Evolutionary conservation across 2,888 invertebrate genomes (phyloP).

Genomic region (Camptogramma bilineatum): DNA sequence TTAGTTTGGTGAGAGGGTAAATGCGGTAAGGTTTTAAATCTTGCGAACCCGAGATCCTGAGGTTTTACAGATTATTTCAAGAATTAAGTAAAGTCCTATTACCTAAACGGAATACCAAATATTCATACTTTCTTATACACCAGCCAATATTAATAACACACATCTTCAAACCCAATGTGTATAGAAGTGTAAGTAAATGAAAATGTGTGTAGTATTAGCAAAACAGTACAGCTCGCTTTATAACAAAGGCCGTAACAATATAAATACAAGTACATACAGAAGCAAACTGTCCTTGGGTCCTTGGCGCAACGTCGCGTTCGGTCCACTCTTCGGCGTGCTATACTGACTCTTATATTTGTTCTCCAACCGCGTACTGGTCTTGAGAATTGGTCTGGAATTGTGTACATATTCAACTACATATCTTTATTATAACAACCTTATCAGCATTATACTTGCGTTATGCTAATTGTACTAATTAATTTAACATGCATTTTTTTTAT

Average conservation of each 20-base stretch:
- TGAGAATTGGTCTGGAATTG: constrained; percentile 73
- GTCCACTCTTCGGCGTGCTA: constrained; percentile 86
- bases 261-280: constrained; percentile 87
- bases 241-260: background rate
- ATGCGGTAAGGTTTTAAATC: no score
- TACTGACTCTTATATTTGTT: constrained; percentile 86
- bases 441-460: constrained; percentile 21
- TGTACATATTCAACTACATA: constrained; percentile 11
- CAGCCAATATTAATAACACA: no score
- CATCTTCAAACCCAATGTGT: no score
- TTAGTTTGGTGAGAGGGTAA: no score
- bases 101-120: no score
- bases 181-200: no score
- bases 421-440: background rate
- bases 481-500: background rate
- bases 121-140: no score
- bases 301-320: constrained; percentile 89
- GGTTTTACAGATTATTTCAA: no score
- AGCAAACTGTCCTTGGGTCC: constrained; percentile 92
- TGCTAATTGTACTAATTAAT: background rate
- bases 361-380: constrained; percentile 74
- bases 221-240: no score
- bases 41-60: no score
- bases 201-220: no score
- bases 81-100: no score